phyloP scores from a whole-genome alignment of 2,888 invertebrate species.

The Cerceris ruficornis region DNA sequence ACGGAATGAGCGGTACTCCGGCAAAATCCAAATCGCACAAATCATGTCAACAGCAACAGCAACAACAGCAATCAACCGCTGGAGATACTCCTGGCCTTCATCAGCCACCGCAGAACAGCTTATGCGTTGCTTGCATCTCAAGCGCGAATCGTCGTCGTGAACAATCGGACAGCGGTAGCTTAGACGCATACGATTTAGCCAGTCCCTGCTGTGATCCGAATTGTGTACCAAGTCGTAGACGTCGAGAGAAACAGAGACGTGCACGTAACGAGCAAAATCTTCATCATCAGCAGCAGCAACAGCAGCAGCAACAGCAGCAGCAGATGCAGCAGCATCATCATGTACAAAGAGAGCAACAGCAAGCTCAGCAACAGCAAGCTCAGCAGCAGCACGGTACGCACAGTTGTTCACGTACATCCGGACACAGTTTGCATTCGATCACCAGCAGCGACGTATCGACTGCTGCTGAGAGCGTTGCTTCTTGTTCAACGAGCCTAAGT shows the following conservation, averaged over 20 bases:
- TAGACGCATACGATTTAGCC: conserved; percentile 93
- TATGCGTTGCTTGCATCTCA: conserved; percentile 80
- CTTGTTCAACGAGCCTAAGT: conserved; percentile 92
- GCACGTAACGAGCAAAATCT: conserved; percentile 77
- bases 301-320: conserved; percentile 61
- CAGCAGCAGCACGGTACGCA: conserved; percentile 69
- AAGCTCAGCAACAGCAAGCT: conserved; percentile 61
- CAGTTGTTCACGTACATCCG: conserved; percentile 76
- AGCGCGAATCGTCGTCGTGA: conserved; percentile 76
- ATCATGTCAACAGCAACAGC: conserved; percentile 62
- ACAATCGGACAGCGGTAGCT: conserved; percentile 85
- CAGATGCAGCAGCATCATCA: conserved; percentile 57
- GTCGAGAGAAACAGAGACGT: conserved; percentile 84
- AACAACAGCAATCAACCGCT: conserved; percentile 35
- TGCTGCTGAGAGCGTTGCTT: conserved; percentile 86
- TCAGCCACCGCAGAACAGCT: conserved; percentile 64
- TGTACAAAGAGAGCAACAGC: conserved; percentile 65
- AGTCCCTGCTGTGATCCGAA: conserved; percentile 94
- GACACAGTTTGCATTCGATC: conserved; percentile 89
- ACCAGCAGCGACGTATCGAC: conserved; percentile 90
- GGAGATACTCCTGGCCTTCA: conserved; percentile 51
- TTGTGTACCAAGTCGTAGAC: conserved; percentile 87
- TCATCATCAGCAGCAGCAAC: conserved; percentile 68
- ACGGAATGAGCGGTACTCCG: conserved; percentile 73
- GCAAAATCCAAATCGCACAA: conserved; percentile 73